Evolutionary conservation across 2,888 invertebrate species (phyloP).

Genomic region (Diaperis boleti): DNA sequence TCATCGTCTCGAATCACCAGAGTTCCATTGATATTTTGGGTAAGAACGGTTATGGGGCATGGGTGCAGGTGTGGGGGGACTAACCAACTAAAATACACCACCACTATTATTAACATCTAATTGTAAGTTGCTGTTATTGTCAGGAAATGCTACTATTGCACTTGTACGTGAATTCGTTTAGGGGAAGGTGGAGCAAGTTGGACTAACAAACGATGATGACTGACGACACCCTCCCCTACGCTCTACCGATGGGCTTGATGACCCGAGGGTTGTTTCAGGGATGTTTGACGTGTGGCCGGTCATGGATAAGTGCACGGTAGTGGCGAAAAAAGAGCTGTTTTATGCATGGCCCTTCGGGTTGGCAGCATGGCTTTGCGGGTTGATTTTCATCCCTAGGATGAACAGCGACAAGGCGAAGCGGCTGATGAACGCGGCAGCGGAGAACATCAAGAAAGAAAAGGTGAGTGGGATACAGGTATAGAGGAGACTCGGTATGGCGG

Average conservation of each 20-base stretch:
- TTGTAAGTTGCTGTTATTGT: too few relatives aligned
- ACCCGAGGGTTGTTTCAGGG: conserved; percentile 70
- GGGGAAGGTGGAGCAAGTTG: too few relatives aligned
- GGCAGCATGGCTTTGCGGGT: conserved; percentile 88
- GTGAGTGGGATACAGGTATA: too few relatives aligned
- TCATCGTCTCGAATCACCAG: conserved; percentile 93
- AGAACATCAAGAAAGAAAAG: conserved; percentile 77
- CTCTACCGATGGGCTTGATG: too few relatives aligned
- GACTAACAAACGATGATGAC: too few relatives aligned
- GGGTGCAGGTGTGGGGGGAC: background rate
- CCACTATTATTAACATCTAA: too few relatives aligned
- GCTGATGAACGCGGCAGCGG: conserved; percentile 80
- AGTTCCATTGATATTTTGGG: conserved; percentile 91
- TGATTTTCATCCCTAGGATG: conserved; percentile 89
- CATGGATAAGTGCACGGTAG: conserved; percentile 88
- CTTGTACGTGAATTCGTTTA: too few relatives aligned
- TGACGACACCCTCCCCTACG: too few relatives aligned
- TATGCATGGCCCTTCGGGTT: conserved; percentile 91
- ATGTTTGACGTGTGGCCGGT: conserved; percentile 94
- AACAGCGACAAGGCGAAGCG: conserved; percentile 82
- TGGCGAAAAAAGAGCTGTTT: conserved; percentile 89
- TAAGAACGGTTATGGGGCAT: conserved; percentile 60
- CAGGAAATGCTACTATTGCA: too few relatives aligned
- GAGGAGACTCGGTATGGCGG: too few relatives aligned
- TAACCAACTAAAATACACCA: too few relatives aligned